phyloP scores from a whole-genome alignment of 2,113 vertebrate genomes.

The Pelmatolapia mariae region DNA sequence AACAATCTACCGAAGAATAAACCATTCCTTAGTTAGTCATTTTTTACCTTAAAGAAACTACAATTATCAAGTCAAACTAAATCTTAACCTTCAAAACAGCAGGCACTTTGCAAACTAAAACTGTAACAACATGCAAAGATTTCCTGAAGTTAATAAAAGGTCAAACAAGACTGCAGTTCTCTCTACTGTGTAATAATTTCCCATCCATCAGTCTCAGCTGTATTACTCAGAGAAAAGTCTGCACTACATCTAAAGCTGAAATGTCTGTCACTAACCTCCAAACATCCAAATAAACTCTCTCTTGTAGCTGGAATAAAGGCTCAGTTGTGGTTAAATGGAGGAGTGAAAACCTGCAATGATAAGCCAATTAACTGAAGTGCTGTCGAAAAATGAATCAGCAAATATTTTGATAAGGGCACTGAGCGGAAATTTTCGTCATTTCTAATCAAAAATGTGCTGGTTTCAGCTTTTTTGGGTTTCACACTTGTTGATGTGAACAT shows the following conservation, averaged over 20 bases:
- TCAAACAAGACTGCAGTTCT: background rate
- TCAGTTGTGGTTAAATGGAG: background rate
- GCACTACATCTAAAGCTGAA: background rate
- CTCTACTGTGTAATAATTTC: background rate
- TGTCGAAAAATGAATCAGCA: background rate
- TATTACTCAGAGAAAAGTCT: background rate
- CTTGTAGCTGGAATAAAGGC: background rate
- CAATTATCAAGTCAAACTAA: background rate
- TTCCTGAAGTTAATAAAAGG: background rate
- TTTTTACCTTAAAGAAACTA: background rate
- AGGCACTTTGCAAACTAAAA: background rate
- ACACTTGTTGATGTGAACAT: background rate
- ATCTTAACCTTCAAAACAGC: background rate
- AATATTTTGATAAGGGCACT: background rate
- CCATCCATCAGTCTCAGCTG: background rate
- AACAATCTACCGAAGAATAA: background rate
- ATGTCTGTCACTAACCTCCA: background rate
- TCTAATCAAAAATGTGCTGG: background rate
- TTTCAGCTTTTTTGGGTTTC: background rate
- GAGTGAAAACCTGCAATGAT: background rate
- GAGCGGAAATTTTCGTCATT: fast-evolving
- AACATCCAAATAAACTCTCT: conserved; percentile 1
- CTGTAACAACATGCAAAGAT: background rate
- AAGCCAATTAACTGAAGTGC: background rate
- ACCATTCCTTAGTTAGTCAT: background rate